Conservation (phyloP, 2,888 invertebrate genomes). For the Rhyacophila evoluta region DNA sequence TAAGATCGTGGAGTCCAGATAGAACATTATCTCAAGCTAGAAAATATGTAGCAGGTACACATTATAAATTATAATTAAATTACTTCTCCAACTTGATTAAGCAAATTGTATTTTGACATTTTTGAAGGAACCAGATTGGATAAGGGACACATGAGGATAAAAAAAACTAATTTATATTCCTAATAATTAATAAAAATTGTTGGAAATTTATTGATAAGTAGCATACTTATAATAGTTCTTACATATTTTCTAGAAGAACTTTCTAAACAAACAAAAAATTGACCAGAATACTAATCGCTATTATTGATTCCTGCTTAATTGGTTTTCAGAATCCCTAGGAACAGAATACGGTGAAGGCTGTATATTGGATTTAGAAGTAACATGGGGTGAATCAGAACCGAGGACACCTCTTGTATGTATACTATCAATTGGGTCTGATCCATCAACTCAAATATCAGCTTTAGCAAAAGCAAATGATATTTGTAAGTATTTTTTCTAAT, state of each 20-base stretch:
- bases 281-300: neutral
- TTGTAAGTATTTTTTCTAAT: slow-evolving; percentile 69
- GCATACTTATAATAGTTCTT: too few relatives aligned
- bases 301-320: neutral
- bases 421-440: slow-evolving; percentile 95
- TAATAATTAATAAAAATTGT: too few relatives aligned
- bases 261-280: too few relatives aligned
- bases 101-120: too few relatives aligned
- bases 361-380: slow-evolving; percentile 90
- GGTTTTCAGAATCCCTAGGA: slow-evolving; percentile 83
- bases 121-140: too few relatives aligned
- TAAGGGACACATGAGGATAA: too few relatives aligned
- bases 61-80: too few relatives aligned
- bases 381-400: slow-evolving; percentile 91
- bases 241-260: too few relatives aligned
- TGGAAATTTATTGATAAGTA: too few relatives aligned
- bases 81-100: too few relatives aligned
- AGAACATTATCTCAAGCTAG: slow-evolving; percentile 93
- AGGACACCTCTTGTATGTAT: slow-evolving; percentile 92
- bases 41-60: slow-evolving; percentile 87
- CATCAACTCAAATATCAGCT: slow-evolving; percentile 91
- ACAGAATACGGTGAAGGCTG: slow-evolving; percentile 91
- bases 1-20: slow-evolving; percentile 96
- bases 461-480: slow-evolving; percentile 89
- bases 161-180: too few relatives aligned